Base-by-base conservation (phyloP, 2,113 vertebrate genomes). In the Balaeniceps rex region DNA sequence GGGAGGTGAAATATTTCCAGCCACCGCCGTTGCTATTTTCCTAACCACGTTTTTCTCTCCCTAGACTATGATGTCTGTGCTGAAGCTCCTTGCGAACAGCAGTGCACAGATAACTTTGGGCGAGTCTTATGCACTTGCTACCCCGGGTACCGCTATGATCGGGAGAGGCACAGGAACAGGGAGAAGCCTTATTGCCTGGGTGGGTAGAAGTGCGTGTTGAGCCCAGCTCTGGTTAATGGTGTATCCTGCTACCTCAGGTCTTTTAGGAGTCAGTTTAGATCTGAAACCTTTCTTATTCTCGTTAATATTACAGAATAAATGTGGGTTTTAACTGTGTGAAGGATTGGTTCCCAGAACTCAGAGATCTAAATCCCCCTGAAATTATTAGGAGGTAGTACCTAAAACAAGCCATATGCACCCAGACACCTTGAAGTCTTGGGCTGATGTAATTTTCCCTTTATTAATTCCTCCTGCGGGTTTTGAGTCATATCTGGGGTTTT, bases 91-190 rank as follows among this genome's bases (percentile, higher is more conserved):
- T 99, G 99, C 3, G 99, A 99, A 95, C 99, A 99, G 94, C 99
- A 99, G 95, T 99, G 99, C 91, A 99, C 99, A 0, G 99, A 99
- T 87, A 99, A 99, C 95, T 99, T 99, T 15, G 99, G 99, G 22
- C 98, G 99, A 6, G 99, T 99, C 36, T 97, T 99, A 24, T 99
- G 99, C 93, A 99, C 99, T 6, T 99, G 99, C 97, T 99, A 99
- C 65, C 97, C 98, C 0, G 99, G 99, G 23, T 99, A 99, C 94
- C 98, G 98, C n/a, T 99, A 99, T 5, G 99, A 99, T 94, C 98
- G 99, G 0, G 99, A 99, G 88, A 98, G 99, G 82, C 99, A 99
- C 98, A 98, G 98, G 90, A 99, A 98, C 94, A 98, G 99, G 49
- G 98, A 99, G 97, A 99, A 98, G 91, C 99, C 99, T 0, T 99